These are phyloP conservation scores for Eriosoma lanigerum DNA, from an alignment of 1,140 invertebrate species.

Conservation along the genomic window DNA sequence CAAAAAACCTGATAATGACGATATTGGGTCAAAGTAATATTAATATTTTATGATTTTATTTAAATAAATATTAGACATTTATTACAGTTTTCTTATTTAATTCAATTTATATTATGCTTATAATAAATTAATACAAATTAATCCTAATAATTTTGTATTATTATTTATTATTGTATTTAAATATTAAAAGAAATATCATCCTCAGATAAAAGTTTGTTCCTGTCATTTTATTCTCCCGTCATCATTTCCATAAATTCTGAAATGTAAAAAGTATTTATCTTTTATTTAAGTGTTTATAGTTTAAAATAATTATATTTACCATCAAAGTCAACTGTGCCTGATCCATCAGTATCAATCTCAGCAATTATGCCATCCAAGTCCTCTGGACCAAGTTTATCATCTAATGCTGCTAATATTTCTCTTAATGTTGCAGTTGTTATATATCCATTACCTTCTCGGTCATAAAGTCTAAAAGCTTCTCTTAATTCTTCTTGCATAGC, in stretches of 20 bases:
- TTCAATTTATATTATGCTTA: conserved; percentile 43
- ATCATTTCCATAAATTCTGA: conserved; percentile 57
- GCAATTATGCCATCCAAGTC: conserved; percentile 88
- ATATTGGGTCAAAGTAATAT: conserved; percentile 57
- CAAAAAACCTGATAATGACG: conserved; percentile 58
- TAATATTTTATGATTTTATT: conserved; percentile 27
- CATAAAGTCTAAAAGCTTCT: conserved; percentile 84
- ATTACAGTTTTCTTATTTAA: conserved; percentile 33
- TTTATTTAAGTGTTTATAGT: neutral
- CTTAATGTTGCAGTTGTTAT: conserved; percentile 88
- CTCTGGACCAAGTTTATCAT: conserved; percentile 82
- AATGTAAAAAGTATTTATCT: conserved; percentile 47
- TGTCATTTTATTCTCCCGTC: conserved; percentile 55
- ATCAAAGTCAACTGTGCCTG: conserved; percentile 87
- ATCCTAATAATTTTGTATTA: conserved; percentile 13
- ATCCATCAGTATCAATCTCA: conserved; percentile 92
- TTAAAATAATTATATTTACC: conserved; percentile 60
- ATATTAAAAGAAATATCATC: conserved; percentile 9
- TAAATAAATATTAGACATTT: conserved; percentile 28
- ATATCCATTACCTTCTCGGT: conserved; percentile 77
- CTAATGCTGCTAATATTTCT: conserved; percentile 86
- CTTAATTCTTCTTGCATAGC: conserved; percentile 92
- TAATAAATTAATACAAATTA: conserved; percentile 32
- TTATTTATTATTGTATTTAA: conserved; percentile 2
- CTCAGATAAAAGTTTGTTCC: neutral